These are phyloP conservation scores for Gymnothorax reevesii DNA, from an alignment of 2,797 vertebrate genomes.

Conservation along the genomic window DNA sequence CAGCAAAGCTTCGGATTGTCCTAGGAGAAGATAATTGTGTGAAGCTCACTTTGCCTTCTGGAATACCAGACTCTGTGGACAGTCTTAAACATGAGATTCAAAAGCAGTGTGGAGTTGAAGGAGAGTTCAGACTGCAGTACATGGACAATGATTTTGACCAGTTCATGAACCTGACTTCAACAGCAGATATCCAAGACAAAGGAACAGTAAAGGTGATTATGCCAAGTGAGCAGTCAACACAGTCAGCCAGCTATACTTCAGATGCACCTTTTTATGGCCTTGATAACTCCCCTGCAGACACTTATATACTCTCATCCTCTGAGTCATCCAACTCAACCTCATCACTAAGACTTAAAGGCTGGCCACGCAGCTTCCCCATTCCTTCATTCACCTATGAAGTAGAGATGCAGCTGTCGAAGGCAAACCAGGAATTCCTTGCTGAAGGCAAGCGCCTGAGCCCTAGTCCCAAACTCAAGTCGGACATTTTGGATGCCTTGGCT, in stretches of 20 bases:
- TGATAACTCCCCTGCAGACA: background rate
- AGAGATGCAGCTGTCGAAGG: conserved; percentile 3
- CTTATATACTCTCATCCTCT: conserved; percentile 4
- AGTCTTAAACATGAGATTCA: conserved; percentile 22
- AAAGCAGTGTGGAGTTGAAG: conserved; percentile 6
- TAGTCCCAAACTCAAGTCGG: conserved; percentile 33
- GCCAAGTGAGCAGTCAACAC: too few relatives aligned
- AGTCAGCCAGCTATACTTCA: background rate
- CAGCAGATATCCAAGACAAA: conserved; percentile 40
- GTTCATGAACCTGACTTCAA: conserved; percentile 40
- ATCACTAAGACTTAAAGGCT: conserved; percentile 5
- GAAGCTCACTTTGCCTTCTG: conserved; percentile 15
- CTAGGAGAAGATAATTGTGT: conserved; percentile 15
- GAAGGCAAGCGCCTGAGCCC: conserved; percentile 11
- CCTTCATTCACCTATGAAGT: background rate
- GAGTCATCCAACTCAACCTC: conserved; percentile 1
- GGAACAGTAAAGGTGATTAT: conserved; percentile 42
- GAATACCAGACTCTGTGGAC: conserved; percentile 18
- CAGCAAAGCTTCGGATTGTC: conserved; percentile 9
- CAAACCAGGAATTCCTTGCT: background rate
- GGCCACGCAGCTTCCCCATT: conserved; percentile 16
- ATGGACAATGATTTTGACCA: conserved; percentile 40
- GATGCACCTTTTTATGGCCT: background rate
- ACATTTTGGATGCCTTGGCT: conserved; percentile 26
- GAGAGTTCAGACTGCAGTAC: conserved; percentile 26